Evolutionary conservation across 2,113 vertebrate species (phyloP), one percentile per base, ranked within the genome.

Genomic region (Jacana jacana): DNA sequence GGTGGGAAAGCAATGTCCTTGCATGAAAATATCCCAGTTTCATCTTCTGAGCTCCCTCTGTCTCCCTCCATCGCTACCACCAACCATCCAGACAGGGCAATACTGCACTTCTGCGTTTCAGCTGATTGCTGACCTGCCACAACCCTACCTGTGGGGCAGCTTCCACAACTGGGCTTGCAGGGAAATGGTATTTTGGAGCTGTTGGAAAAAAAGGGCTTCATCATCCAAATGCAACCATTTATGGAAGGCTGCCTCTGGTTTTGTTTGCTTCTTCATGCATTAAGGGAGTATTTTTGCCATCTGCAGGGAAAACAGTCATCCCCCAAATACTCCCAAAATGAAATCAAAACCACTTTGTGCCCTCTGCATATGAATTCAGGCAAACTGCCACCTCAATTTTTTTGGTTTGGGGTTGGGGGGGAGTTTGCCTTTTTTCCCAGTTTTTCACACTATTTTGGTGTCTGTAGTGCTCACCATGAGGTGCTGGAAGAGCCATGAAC

Each of bases 401-500:
- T 40, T 49, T 0, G 3, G 13, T 55, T 65, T 58, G 52, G 28
- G 15, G 42, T 42, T 14, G 4, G 31, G 35, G n/a, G n/a, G n/a
- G n/a, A n/a, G n/a, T 39, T 61, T 31, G 2, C 10, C 2, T 12
- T 39, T 64, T 42, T 2, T 15, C 10, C 5, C 12, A 3, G 1
- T 2, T 11, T 31, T 31, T 18, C 14, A 84, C 51, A 58, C 19
- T 2, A 28, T 35, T 49, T 40, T n/a, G 65, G 28, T 1, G 3
- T 51, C 44, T 7, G 11, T 0, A 9, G 81, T 71, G 92, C 99
- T 98, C 98, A 99, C 99, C 99, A 99, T 99, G 97, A 99, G 99
- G 95, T 99, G 99, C 96, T 99, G 99, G 98, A 99, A 99, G 97
- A 99, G 99, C 99, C 99, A 99, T 84, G 99, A 99, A 95, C 99